phyloP scores from a whole-genome alignment of 37 sponge, comb jelly and placozoan genomes.

The Haliclona indistincta region DNA sequence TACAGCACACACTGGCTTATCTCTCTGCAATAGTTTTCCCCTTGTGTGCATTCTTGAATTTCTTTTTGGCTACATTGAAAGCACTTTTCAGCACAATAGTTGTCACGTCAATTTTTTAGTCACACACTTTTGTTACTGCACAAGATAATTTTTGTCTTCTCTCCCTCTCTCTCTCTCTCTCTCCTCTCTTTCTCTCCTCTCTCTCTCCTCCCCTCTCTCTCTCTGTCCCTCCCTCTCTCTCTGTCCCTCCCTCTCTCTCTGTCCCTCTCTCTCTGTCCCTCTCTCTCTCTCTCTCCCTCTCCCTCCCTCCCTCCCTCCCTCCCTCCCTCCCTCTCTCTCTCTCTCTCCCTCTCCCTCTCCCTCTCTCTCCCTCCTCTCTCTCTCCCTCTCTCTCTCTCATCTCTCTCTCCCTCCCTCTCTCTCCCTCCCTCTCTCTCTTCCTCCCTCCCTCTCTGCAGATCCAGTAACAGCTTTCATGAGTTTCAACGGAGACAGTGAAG shows the following conservation, averaged over 20 bases:
- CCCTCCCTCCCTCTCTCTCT: background rate
- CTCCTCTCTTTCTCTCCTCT: too few species aligned
- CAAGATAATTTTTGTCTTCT: constrained; percentile 8
- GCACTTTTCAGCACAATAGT: background rate
- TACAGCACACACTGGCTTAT: background rate
- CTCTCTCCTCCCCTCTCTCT: too few species aligned
- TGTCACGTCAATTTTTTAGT: background rate
- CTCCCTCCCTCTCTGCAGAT: background rate
- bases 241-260: too few species aligned
- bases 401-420: background rate
- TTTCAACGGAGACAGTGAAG: constrained; percentile 25
- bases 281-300: background rate
- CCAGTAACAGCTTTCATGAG: background rate
- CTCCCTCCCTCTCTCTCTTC: background rate
- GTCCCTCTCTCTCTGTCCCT: background rate
- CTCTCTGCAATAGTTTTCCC: background rate
- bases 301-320: background rate
- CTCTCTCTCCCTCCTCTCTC: background rate
- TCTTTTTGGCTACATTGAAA: too few species aligned
- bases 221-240: too few species aligned
- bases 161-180: background rate
- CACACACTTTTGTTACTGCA: background rate
- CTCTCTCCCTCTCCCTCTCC: constrained; percentile 5
- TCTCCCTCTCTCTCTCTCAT: background rate
- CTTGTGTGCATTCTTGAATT: too few species aligned